Base-by-base conservation (phyloP, 2,113 vertebrate genomes). In the Mormoops blainvillei region DNA sequence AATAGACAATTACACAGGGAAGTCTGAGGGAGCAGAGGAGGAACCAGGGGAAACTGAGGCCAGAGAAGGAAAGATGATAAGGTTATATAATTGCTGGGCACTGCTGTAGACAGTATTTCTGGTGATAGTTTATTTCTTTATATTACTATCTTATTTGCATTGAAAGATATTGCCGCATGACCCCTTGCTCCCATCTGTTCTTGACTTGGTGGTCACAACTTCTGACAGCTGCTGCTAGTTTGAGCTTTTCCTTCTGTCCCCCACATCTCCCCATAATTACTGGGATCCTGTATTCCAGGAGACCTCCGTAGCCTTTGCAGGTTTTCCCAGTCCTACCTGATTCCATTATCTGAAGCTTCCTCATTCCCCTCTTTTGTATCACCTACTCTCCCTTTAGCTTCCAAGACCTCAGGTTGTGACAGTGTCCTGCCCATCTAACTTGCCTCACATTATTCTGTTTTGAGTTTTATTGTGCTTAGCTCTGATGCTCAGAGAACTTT, bases 401-500 rank as follows among this genome's bases (percentile, higher is more conserved):
- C 67, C 28, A 61, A 61, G 41, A 48, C 24, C 87, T 94, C 54
- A 67, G 41, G 14, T 38, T 70, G 19, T 89, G 73, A 61, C 56
- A 52, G 48, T 52, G 63, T 82, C 54, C 54, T 80, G 14, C 48
- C 67, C 48, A 67, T 11, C 38, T 87, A 48, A 36, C 50, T 89
- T 11, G 58, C 12, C 38, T 84, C 33, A 38, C 31, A 7, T 31
- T 43, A 9, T 63, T 56, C 38, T 38, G 0, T 91, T 87, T 78
- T 43, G 43, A 82, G 61, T 83, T 88, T 45, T 58, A 0, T 48
- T 83, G 26, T 58, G 31, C 52, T 96, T 74, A 77, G 61, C 54
- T 94, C 10, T 82, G 68, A 63, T 82, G 19, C 70, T 58, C 56
- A 70, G 87, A 87, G 80, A 92, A 92, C 67, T 80, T 31, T 45